Evolutionary conservation across 1,140 invertebrate species (phyloP).

Genomic region (Lysiphlebus fabarum): DNA sequence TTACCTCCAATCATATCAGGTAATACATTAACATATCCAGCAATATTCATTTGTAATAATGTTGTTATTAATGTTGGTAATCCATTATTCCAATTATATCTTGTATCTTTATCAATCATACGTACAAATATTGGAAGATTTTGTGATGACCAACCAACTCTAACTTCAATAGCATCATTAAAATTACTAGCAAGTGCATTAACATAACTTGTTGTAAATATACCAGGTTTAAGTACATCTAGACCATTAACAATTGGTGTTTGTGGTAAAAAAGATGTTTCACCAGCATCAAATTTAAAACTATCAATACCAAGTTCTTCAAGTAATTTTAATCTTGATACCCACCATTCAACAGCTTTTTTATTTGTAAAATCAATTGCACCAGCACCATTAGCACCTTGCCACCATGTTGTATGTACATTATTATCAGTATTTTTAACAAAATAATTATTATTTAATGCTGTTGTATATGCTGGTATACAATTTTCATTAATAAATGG

Average conservation of each 20-base stretch:
- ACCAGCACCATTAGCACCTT: constrained; percentile 63
- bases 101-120: constrained; percentile 83
- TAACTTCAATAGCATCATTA: constrained; percentile 70
- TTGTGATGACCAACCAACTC: constrained; percentile 68
- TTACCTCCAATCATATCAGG: constrained; percentile 94
- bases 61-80: constrained; percentile 76
- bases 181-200: constrained; percentile 61
- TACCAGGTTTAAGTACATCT: constrained; percentile 57
- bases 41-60: constrained; percentile 73
- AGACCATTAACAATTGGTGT: constrained; percentile 53
- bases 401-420: constrained; percentile 77
- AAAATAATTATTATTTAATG: constrained; percentile 60
- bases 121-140: constrained; percentile 77
- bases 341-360: constrained; percentile 73
- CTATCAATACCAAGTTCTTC: constrained; percentile 70
- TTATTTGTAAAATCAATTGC: constrained; percentile 79
- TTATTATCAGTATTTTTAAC: constrained; percentile 59
- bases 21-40: constrained; percentile 81
- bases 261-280: constrained; percentile 64
- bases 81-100: constrained; percentile 78
- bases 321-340: constrained; percentile 60
- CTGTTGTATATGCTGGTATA: constrained; percentile 59
- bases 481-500: constrained; percentile 83
- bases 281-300: constrained; percentile 93
- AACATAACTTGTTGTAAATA: constrained; percentile 66